These are phyloP conservation scores for Cetoscarus ocellatus DNA, from an alignment of 2,797 vertebrate genomes.

Conservation along the genomic window DNA sequence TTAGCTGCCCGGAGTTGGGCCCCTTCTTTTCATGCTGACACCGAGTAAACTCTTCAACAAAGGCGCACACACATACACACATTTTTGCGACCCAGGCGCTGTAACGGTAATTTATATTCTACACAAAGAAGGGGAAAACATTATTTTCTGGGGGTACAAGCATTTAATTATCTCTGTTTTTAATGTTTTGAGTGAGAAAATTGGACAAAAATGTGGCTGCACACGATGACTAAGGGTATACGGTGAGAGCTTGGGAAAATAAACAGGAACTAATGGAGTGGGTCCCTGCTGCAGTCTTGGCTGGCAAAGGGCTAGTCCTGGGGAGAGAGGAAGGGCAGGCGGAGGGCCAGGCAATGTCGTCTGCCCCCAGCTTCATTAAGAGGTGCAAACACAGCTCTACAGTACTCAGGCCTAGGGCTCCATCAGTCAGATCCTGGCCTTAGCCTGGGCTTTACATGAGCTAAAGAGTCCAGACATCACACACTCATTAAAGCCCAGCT, in stretches of 20 bases:
- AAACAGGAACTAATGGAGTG: slow-evolving; percentile 82
- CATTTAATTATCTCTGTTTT: slow-evolving; percentile 92
- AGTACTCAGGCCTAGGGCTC: slow-evolving; percentile 63
- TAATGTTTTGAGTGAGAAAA: slow-evolving; percentile 81
- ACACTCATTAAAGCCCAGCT: slow-evolving; percentile 84
- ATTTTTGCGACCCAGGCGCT: slow-evolving; percentile 78
- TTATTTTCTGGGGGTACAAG: slow-evolving; percentile 86
- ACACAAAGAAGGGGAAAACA: slow-evolving; percentile 83
- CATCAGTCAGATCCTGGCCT: slow-evolving; percentile 81
- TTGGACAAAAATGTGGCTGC: slow-evolving; percentile 76
- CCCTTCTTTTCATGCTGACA: slow-evolving; percentile 89
- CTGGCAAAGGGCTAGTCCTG: slow-evolving; percentile 71
- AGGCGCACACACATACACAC: slow-evolving; percentile 44
- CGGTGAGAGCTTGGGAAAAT: slow-evolving; percentile 75
- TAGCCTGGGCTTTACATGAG: slow-evolving; percentile 74
- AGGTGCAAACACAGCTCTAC: slow-evolving; percentile 81
- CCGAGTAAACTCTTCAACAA: slow-evolving; percentile 86
- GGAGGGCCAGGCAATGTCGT: slow-evolving; percentile 76
- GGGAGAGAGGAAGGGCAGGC: slow-evolving; percentile 73
- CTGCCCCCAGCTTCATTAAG: slow-evolving; percentile 75
- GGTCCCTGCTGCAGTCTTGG: slow-evolving; percentile 75
- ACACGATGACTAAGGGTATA: slow-evolving; percentile 65
- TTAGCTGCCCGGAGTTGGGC: slow-evolving; percentile 90
- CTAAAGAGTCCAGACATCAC: slow-evolving; percentile 82
- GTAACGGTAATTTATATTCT: slow-evolving; percentile 92